Conservation (phyloP, 2,888 invertebrate species). For the Sisyra terminalis region DNA sequence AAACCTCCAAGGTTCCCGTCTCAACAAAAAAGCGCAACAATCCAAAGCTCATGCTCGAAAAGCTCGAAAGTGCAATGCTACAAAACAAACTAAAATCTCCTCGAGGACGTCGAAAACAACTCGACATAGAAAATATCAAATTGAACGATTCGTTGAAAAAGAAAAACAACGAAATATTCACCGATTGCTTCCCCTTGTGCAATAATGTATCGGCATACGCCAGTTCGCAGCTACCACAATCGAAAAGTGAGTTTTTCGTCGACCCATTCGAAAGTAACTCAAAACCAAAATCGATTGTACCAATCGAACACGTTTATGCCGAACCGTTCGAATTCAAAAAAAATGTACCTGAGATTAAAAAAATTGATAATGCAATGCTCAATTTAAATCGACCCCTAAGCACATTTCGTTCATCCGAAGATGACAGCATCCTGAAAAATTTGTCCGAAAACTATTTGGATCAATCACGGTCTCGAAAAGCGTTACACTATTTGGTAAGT, state of each 20-base stretch:
- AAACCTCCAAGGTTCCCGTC: background rate
- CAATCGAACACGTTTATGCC: constrained; percentile 43
- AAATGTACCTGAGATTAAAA: constrained; percentile 6
- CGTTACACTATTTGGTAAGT: constrained; percentile 32
- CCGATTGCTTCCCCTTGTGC: constrained; percentile 7
- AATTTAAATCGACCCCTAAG: too few relatives aligned
- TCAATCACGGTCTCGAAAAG: constrained; percentile 13
- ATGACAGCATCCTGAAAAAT: background rate
- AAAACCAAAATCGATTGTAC: constrained; percentile 12
- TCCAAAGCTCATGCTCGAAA: constrained; percentile 46
- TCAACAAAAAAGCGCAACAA: constrained; percentile 20
- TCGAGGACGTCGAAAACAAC: constrained; percentile 5
- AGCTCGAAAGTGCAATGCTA: constrained; percentile 40
- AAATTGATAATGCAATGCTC: too few relatives aligned
- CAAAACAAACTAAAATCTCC: constrained; percentile 25
- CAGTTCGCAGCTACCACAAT: background rate
- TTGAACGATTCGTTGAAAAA: background rate
- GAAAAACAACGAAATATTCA: background rate
- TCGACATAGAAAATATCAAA: constrained; percentile 2
- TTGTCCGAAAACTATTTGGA: background rate
- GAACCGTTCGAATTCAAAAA: constrained; percentile 31
- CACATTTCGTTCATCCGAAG: background rate
- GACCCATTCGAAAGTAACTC: constrained; percentile 9
- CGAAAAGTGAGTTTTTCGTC: constrained; percentile 20
- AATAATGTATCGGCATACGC: background rate